These are phyloP conservation scores for Allolobophora icterica DNA, from an alignment of 2,888 invertebrate genomes.

Conservation along the genomic window DNA sequence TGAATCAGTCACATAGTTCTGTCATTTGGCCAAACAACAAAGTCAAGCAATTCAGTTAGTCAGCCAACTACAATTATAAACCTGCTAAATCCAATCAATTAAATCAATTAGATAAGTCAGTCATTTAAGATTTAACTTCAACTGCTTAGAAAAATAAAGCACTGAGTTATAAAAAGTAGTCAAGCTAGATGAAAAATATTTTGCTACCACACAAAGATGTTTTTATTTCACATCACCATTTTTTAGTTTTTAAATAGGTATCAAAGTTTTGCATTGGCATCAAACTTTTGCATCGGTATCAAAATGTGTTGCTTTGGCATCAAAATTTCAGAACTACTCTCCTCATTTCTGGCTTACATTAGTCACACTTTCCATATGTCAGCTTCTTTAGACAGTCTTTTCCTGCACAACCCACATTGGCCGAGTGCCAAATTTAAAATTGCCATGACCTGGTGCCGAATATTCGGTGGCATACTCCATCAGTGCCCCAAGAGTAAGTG, in stretches of 20 bases:
- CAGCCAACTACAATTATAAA: not conserved
- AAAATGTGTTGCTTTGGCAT: not conserved
- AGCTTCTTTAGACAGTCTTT: not conserved
- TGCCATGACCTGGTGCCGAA: conserved; percentile 13
- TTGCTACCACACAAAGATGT: not conserved
- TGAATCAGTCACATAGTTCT: not conserved
- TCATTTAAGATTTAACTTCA: not conserved
- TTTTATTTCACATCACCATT: too few relatives aligned
- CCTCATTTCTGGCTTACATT: not conserved
- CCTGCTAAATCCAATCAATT: not conserved
- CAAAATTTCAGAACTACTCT: not conserved
- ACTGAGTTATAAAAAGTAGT: not conserved
- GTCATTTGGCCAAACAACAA: not conserved
- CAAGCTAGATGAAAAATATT: not conserved
- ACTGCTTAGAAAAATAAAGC: not conserved
- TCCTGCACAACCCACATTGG: conserved; percentile 13
- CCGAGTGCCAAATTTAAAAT: not conserved
- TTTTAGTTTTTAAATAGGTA: not conserved
- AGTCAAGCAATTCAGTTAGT: not conserved
- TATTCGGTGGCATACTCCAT: conserved; percentile 3
- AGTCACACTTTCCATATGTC: not conserved
- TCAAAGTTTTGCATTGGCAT: not conserved
- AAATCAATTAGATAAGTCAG: not conserved
- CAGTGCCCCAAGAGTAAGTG: not conserved
- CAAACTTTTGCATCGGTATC: not conserved